Base-by-base conservation (phyloP, 1,140 invertebrate genomes). In the Micrasema minimum region DNA sequence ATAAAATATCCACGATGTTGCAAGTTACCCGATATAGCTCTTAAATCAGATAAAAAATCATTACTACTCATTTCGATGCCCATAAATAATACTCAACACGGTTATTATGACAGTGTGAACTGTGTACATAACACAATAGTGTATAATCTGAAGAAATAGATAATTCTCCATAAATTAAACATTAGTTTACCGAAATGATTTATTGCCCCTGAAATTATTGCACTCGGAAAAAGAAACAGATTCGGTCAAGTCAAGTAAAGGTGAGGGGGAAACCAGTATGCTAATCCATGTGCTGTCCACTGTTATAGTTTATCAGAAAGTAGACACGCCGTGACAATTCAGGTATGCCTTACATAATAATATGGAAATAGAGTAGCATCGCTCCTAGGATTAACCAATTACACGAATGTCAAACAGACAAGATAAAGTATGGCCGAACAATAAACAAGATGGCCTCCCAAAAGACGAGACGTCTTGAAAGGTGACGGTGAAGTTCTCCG, bases 221-320 rank as follows among this genome's bases (percentile, higher is more conserved):
- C 59, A 62, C 43, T 62, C 23, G 59, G 59, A 62, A 45, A 62
- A 45, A 26, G 26, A 20, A 62, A 62, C 59, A 22, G 41, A 62
- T 62, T 62, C 18, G 59, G 59, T 38, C 38, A 26, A n/a, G 16
- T 26, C 45, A 62, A 20, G 59, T 46, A 46, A 20, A 38, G 38
- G 59, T 22, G 38, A 62, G 38, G 38, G 43, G 59, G 43, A 62
- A 62, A 62, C 59, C 59, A 22, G 59, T 62, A 62, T 62, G 59
- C 41, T 62, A 62, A 62, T 62, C 11, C 26, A 7, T 4, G 26
- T 20, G 26, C 12, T 62, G 59, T 62, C 59, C 43, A 59, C 37
- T 48, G 43, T 59, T 68, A 20, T 68, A 68, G 45, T 68, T 59
- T 41, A 68, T 68, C 66, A 59, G 41, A 57, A 46, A 59, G 41